These are phyloP conservation scores for Apteryx owenii DNA, from an alignment of 2,113 vertebrate species.

Conservation along the genomic window DNA sequence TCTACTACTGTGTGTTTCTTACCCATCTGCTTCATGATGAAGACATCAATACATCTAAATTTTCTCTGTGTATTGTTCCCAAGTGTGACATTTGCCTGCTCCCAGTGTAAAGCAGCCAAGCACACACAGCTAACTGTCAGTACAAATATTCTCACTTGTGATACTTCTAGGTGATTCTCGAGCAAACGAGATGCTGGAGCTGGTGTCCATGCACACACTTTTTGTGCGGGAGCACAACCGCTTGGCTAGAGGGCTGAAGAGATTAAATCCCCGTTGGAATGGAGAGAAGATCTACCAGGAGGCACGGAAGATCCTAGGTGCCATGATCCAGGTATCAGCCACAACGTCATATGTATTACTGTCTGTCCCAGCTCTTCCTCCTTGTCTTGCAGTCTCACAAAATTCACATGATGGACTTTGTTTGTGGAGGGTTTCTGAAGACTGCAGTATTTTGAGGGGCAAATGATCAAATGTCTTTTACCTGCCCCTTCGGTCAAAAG, in stretches of 20 bases:
- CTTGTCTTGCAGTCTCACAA: background rate
- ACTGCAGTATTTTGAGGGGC: background rate
- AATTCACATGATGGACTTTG: fast-evolving
- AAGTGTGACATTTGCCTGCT: fast-evolving
- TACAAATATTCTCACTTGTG: background rate
- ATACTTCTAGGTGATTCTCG: constrained; percentile 81
- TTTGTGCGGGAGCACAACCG: constrained; percentile 91
- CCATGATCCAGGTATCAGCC: constrained; percentile 84
- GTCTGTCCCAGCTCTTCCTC: background rate
- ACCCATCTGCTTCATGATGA: background rate
- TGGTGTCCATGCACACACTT: constrained; percentile 85
- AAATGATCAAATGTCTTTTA: background rate
- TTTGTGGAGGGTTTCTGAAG: background rate
- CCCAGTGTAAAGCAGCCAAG: background rate
- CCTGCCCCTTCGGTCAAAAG: background rate
- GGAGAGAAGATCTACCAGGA: constrained; percentile 87
- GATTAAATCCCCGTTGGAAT: constrained; percentile 84
- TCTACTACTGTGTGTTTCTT: background rate
- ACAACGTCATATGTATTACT: fast-evolving
- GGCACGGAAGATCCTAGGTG: constrained; percentile 87
- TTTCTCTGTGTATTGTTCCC: background rate
- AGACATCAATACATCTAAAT: fast-evolving
- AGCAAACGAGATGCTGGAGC: constrained; percentile 86
- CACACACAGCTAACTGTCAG: fast-evolving
- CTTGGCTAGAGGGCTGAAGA: constrained; percentile 79